These are phyloP conservation scores for Ginglymostoma cirratum DNA, from an alignment of 2,113 vertebrate species.

Conservation along the genomic window DNA sequence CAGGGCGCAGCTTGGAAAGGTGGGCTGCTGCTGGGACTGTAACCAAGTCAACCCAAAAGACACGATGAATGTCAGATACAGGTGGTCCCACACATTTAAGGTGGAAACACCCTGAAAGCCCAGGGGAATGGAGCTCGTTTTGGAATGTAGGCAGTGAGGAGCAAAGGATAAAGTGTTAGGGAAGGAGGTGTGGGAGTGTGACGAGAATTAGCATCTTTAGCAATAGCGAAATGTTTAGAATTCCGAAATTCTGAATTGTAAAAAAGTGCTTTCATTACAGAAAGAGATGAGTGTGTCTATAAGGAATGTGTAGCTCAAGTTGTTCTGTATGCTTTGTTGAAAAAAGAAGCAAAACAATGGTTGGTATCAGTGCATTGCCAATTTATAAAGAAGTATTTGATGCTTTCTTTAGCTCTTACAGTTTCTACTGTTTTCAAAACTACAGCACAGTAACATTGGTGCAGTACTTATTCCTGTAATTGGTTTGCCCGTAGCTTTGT, in stretches of 20 bases:
- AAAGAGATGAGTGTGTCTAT: neutral
- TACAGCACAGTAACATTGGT: no score
- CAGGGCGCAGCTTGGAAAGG: no score
- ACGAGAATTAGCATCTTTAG: no score
- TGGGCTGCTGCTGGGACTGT: no score
- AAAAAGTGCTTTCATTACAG: neutral
- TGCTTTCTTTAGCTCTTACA: neutral
- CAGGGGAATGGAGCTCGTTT: no score
- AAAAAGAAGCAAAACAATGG: constrained; percentile 3
- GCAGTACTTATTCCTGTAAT: neutral
- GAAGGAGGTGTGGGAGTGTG: no score
- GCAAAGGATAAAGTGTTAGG: no score
- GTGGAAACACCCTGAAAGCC: no score
- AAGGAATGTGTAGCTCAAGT: neutral
- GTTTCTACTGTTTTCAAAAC: neutral
- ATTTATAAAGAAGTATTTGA: neutral
- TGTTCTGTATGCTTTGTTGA: neutral
- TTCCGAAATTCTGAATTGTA: neutral
- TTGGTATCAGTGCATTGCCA: neutral
- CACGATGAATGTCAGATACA: no score
- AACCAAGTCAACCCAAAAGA: no score
- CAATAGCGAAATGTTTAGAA: neutral
- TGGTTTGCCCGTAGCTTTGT: neutral
- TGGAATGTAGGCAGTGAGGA: no score
- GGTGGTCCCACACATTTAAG: no score